Evolutionary conservation across 1,140 invertebrate species (phyloP).

Genomic region (Ostrea edulis): DNA sequence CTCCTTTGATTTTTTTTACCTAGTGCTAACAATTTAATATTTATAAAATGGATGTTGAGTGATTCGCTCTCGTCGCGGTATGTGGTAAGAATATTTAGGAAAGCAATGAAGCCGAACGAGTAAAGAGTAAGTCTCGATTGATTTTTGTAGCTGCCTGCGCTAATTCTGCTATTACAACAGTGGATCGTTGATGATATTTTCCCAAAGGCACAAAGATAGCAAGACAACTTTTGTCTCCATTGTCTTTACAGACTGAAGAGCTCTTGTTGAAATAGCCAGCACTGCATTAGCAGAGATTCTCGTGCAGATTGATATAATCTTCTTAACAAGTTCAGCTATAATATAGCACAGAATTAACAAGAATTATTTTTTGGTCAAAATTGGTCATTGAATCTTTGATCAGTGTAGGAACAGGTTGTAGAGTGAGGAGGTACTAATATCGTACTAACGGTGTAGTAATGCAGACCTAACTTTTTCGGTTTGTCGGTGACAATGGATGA

Average conservation of each 20-base stretch:
- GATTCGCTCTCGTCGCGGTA: not conserved
- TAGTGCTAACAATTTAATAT: not conserved
- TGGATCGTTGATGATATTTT: conserved; percentile 9
- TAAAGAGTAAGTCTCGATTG: not conserved
- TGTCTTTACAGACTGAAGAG: not conserved
- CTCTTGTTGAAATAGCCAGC: not conserved
- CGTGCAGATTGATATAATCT: not conserved
- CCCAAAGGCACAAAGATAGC: not conserved
- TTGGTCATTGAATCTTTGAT: not conserved
- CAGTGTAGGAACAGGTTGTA: too few species aligned
- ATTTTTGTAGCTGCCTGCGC: conserved; percentile 5
- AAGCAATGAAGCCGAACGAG: not conserved
- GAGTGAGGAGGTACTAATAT: too few species aligned
- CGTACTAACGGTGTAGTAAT: too few species aligned
- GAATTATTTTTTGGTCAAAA: not conserved
- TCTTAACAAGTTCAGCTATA: not conserved
- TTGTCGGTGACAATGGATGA: too few species aligned
- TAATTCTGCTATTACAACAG: not conserved
- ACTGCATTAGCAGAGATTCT: not conserved
- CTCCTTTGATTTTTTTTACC: conserved; percentile 17
- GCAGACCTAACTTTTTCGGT: too few species aligned
- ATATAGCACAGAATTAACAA: not conserved
- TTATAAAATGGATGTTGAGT: not conserved
- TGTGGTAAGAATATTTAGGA: not conserved
- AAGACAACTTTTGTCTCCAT: not conserved